Base-by-base conservation (phyloP, 2,888 invertebrate species). In the Gnatocerus cornutus region DNA sequence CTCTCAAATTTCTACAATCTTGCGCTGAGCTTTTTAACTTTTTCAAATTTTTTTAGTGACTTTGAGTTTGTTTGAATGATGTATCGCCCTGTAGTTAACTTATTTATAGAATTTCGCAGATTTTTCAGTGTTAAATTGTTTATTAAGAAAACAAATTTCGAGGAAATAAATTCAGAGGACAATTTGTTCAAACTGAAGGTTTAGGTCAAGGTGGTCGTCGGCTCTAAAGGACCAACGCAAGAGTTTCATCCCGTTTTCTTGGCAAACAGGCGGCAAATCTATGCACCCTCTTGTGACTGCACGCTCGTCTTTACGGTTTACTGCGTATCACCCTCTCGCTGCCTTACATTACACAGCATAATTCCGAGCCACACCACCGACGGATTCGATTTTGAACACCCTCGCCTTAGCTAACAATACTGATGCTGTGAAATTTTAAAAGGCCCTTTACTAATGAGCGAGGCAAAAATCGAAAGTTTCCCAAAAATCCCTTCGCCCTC, bases 181-280 rank as follows among this genome's bases (percentile, higher is more conserved):
- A 21, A 21, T 21, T 4, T 21, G 2, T 21, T 21, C 4, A 21
- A 33, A n/a, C 33, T 4, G 9, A 33, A n/a, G 29, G 53, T 65
- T 65, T 56, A 46, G 58, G 58, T 67, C 50, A 67, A 52, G 59
- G 21, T 59, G 59, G 58, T 10, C 59, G 13, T 5, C 10, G 52
- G 16, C 12, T 30, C 13, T 39, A 7, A 29, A 8, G 29, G 16
- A 13, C 21, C 27, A 29, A 33, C 7, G 33, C 43, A 39, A 53
- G 48, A 64, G 39, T 45, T 45, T 67, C 61, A 41, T 66, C 62
- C 70, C 67, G 71, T 66, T 76, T 77, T 73, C 75, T 76, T 77
- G 77, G 81, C 80, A 84, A 83, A 84, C 83, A 82, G 80, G 82
- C 83, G 83, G 80, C 80, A 85, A 85, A 85, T 85, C 84, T 85